Conservation (phyloP, 2,888 invertebrate species). For the Therioaphis trifolii region DNA sequence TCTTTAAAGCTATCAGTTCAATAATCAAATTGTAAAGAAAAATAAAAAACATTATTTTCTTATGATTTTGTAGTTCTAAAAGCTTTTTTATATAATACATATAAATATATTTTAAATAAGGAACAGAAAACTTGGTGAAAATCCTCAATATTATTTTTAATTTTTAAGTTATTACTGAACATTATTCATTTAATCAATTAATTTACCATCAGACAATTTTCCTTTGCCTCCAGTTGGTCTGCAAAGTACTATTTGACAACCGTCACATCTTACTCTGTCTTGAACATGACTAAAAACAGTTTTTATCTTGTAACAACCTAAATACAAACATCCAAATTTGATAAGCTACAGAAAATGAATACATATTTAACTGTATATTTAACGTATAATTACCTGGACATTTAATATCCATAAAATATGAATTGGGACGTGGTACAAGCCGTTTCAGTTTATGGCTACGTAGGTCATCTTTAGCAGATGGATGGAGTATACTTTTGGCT, state of each 20-base stretch:
- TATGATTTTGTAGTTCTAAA: too few relatives aligned
- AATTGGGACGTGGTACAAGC: constrained; percentile 98
- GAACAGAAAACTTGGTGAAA: too few relatives aligned
- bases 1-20: not conserved
- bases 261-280: constrained; percentile 96
- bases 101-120: too few relatives aligned
- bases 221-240: constrained; percentile 99
- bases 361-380: too few relatives aligned
- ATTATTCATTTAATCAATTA: not conserved
- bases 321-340: too few relatives aligned
- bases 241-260: constrained; percentile 96
- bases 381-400: constrained; percentile 86
- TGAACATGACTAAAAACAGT: constrained; percentile 99
- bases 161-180: too few relatives aligned
- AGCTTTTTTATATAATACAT: too few relatives aligned
- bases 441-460: constrained; percentile 96
- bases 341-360: too few relatives aligned
- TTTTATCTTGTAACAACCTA: constrained; percentile 96
- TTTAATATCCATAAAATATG: constrained; percentile 99
- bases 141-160: too few relatives aligned
- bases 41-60: too few relatives aligned
- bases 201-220: constrained; percentile 88
- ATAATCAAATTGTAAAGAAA: too few relatives aligned
- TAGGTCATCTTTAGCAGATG: constrained; percentile 92
- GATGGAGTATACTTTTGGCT: constrained; percentile 96